Base-by-base conservation (phyloP, 2,797 vertebrate genomes). In the Agapornis canus region DNA sequence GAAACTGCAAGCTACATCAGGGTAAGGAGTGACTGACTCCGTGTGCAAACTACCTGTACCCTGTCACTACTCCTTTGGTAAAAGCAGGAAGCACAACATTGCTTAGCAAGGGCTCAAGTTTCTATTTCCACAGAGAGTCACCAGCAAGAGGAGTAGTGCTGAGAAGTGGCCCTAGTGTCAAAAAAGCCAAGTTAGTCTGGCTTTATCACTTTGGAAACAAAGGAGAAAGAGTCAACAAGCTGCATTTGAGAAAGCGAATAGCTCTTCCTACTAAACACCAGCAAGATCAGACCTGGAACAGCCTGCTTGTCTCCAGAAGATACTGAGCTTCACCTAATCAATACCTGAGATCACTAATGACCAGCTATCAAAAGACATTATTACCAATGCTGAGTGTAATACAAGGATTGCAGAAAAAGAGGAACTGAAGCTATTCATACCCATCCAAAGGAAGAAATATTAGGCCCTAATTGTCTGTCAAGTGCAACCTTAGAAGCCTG, bases 261-360 rank as follows among this genome's bases (percentile, higher is more conserved):
- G 14, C 60, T 12, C 18, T 42, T 86, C 48, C 57, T n/a, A 0
- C 8, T 5, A 3, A 1, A 8, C 0, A 20, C 9, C 42, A 29
- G 57, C 9, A 23, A 49, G 22, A 12, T 2, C 69, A 69, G 81
- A 68, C 11, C 49, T 43, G 32, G 29, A 61, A 7, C 8, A 70
- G 20, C 32, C 63, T 18, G 10, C 39, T 56, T 13, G 25, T 35
- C 27, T 27, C 60, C 66, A 69, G 25, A 48, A 59, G 40, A 25
- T 49, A 3, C 2, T n/a, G 43, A 64, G 42, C 65, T 45, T 40
- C 72, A 45, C 52, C 56, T 49, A 4, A 37, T 27, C 29, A 3
- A 43, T 3, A 11, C 3, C 60, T 52, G 39, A 35, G 31, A 70
- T 25, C 26, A 16, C 45, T n/a, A 54, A 40, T 2, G 37, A 45